Evolutionary conservation across 2,888 invertebrate genomes (phyloP), one percentile per base, ranked within the genome.

Genomic region (Cecidostiba fungosa): DNA sequence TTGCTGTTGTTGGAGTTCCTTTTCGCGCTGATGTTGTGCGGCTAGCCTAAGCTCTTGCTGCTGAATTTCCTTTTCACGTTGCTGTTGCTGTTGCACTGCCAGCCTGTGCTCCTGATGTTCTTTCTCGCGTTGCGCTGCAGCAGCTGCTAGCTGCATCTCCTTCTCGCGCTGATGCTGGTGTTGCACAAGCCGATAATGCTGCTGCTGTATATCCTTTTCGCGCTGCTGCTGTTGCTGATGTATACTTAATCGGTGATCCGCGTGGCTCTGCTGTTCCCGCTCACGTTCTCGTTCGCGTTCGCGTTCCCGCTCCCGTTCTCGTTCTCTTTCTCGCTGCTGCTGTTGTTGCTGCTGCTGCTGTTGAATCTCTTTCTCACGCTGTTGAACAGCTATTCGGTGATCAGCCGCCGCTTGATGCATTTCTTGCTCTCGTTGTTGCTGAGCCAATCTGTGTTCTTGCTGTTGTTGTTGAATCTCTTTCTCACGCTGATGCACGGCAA

Each of bases 81-180:
- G 91, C 80, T 54, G 47, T 36, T 36, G 36, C 47, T 91, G 90
- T 16, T 91, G 90, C 10, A 89, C 91, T 0, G 91, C 91, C 69
- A 92, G 82, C 50, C 91, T 90, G 81, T 92, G 92, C 74, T 92
- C 91, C 73, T 91, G 91, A 72, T 92, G 92, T 82, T 93, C 93
- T 66, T 92, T 92, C 26, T 92, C 92, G 0, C 92, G 89, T 81
- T 92, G 92, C 0, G 91, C 91, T 3, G 90, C 89, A 0, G 90
- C 90, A 0, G 89, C 91, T 2, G 90, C 91, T 66, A 93, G 91
- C 77, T 93, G 92, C 72, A 93, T 92, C 82, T 94, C 94, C 39
- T 91, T 92, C 43, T 92, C 92, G 0, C 92, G 89, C 39, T 92
- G 92, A n/a, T 92, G 90, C 83, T 91, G 90, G 29, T 91, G 91